phyloP scores from a whole-genome alignment of 2,797 vertebrate genomes.

The Leptoclinus maculatus region DNA sequence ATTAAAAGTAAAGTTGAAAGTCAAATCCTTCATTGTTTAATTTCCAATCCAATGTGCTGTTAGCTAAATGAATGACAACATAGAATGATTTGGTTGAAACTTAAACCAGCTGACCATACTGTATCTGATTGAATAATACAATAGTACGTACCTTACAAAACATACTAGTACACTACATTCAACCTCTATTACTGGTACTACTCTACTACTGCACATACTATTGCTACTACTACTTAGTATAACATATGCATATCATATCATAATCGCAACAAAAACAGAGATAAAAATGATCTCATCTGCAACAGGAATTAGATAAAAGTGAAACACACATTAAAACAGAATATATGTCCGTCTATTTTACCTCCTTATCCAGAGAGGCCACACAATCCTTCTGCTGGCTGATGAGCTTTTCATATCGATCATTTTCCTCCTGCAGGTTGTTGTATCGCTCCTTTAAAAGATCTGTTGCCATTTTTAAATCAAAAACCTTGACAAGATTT shows the following conservation, averaged over 20 bases:
- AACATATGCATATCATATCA: background rate
- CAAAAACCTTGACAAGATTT: background rate
- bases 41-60: conserved; percentile 1
- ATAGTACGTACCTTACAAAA: too few relatives aligned
- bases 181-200: too few relatives aligned
- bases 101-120: background rate
- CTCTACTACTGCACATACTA: too few relatives aligned
- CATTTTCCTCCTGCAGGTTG: background rate
- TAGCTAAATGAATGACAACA: background rate
- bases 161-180: too few relatives aligned
- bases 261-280: background rate
- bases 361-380: background rate
- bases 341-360: background rate
- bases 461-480: conserved; percentile 1
- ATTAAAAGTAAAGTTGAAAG: background rate
- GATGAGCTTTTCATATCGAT: background rate
- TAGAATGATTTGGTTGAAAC: background rate
- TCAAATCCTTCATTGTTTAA: background rate
- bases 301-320: background rate
- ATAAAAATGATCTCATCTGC: background rate
- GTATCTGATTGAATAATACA: background rate
- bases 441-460: background rate
- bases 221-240: too few relatives aligned
- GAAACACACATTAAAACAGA: background rate
- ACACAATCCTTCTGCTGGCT: background rate